Conservation (phyloP, 2,797 vertebrate genomes). For the Peromyscus melanophrys region DNA sequence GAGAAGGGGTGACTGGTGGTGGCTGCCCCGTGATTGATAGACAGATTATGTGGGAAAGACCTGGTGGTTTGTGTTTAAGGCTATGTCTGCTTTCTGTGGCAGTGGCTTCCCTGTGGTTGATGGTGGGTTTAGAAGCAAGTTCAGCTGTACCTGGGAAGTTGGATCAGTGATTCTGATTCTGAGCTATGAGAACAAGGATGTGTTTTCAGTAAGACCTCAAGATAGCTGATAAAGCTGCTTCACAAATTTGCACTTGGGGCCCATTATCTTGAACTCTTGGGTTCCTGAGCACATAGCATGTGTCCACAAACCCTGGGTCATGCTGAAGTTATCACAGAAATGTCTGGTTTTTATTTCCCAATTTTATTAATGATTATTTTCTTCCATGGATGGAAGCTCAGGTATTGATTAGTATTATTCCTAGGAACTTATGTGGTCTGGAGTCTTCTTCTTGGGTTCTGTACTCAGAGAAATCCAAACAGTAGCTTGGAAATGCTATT, state of each 20-base stretch:
- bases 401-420: neutral
- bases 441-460: too few relatives aligned
- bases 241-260: too few relatives aligned
- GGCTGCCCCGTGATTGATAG: neutral
- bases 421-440: neutral
- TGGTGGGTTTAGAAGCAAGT: neutral
- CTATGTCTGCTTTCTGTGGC: neutral
- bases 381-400: neutral
- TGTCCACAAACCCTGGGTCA: fast-evolving
- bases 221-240: too few relatives aligned
- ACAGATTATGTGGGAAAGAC: neutral
- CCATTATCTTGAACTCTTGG: neutral
- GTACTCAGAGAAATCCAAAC: too few relatives aligned
- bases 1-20: neutral
- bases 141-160: neutral
- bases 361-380: neutral
- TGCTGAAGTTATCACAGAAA: neutral
- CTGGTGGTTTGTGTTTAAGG: neutral
- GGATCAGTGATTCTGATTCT: neutral
- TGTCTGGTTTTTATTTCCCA: neutral
- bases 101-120: neutral
- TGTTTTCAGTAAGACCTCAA: neutral
- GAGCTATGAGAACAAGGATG: neutral
- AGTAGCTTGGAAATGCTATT: neutral
- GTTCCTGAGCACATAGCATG: fast-evolving